phyloP scores from a whole-genome alignment of 2,888 invertebrate genomes.

The Pyrocoelia pectoralis region DNA sequence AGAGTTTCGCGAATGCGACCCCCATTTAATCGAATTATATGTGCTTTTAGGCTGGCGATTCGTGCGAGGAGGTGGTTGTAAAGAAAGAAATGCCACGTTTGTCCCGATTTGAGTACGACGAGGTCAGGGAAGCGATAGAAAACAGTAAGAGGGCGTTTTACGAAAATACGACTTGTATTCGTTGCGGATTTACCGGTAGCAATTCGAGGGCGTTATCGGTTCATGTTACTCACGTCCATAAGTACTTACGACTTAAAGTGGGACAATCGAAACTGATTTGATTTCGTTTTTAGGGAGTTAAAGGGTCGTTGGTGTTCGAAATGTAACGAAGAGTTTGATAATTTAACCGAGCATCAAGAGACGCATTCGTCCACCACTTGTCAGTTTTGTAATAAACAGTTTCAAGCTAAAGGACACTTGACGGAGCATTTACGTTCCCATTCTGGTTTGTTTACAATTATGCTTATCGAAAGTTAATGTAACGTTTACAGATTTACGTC shows the following conservation, averaged over 20 bases:
- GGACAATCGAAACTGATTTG: too few relatives aligned
- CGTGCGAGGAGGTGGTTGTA: too few relatives aligned
- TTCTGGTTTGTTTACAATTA: constrained; percentile 23
- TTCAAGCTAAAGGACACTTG: constrained; percentile 46
- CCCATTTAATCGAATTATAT: too few relatives aligned
- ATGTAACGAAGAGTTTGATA: constrained; percentile 47
- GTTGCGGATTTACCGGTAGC: constrained; percentile 47
- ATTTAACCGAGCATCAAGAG: constrained; percentile 43
- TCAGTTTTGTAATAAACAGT: constrained; percentile 48
- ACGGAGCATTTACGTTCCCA: constrained; percentile 51
- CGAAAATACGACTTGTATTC: constrained; percentile 44
- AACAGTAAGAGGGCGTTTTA: constrained; percentile 40
- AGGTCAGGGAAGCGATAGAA: constrained; percentile 46
- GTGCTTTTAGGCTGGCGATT: too few relatives aligned
- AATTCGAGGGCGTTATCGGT: constrained; percentile 47
- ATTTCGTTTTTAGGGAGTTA: constrained; percentile 43
- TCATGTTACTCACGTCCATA: constrained; percentile 51
- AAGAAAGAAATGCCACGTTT: constrained; percentile 26
- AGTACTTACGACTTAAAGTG: constrained; percentile 45
- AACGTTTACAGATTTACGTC: constrained; percentile 41
- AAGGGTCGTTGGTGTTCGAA: constrained; percentile 49
- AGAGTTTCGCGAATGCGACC: too few relatives aligned
- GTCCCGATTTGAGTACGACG: constrained; percentile 41
- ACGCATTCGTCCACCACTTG: constrained; percentile 46
- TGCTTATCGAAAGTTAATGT: neutral